Evolutionary conservation across 2,113 vertebrate species (phyloP).

Genomic region (Agelaius tricolor): DNA sequence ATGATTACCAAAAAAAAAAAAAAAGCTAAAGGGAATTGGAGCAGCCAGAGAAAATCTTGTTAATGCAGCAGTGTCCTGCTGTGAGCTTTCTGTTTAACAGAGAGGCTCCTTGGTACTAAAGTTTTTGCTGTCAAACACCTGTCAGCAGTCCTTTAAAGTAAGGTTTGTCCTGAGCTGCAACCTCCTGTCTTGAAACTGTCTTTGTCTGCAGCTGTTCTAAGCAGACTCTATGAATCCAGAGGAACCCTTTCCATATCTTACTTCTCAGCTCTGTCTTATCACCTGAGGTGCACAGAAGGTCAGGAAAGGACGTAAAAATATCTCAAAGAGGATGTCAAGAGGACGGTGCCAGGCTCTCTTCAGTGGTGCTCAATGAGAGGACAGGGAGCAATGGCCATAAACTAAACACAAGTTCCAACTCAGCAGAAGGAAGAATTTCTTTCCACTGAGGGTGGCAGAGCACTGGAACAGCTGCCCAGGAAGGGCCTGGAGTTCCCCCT

Average conservation of each 20-base stretch:
- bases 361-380: background rate
- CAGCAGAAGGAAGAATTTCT: background rate
- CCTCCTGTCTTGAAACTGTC: background rate
- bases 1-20: rapidly evolving
- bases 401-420: background rate
- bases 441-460: background rate
- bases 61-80: conserved; percentile 11
- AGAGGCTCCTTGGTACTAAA: background rate
- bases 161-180: background rate
- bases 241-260: background rate
- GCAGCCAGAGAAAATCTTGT: conserved; percentile 22
- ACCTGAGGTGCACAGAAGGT: background rate
- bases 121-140: background rate
- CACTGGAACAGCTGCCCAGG: background rate
- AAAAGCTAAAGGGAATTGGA: background rate
- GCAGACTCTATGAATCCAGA: background rate
- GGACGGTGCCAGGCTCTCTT: background rate
- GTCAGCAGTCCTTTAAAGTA: background rate
- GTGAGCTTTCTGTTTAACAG: background rate
- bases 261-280: background rate
- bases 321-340: background rate
- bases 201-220: background rate
- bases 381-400: background rate
- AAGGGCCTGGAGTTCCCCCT: background rate
- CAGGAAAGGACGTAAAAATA: background rate